phyloP scores from a whole-genome alignment of 1,140 invertebrate genomes.

The Pararge aegeria region DNA sequence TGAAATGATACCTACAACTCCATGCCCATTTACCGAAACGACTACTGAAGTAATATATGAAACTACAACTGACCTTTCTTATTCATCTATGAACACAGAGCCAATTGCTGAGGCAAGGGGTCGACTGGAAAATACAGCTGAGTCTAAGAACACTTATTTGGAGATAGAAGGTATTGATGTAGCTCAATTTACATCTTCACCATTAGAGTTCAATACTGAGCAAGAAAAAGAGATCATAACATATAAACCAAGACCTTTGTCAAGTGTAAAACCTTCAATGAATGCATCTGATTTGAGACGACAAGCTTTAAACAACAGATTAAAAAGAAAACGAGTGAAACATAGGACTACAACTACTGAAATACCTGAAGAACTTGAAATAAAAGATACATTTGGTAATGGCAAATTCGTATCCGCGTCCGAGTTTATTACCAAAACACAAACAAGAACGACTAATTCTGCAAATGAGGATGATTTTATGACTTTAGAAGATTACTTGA shows the following conservation, averaged over 20 bases:
- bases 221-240: constrained; percentile 22
- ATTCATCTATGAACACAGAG: constrained; percentile 15
- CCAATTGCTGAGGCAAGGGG: neutral
- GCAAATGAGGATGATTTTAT: constrained; percentile 34
- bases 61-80: constrained; percentile 18
- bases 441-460: constrained; percentile 36
- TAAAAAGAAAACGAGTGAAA: constrained; percentile 56
- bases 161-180: constrained; percentile 11
- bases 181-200: neutral
- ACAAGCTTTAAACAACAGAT: constrained; percentile 53
- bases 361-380: constrained; percentile 37
- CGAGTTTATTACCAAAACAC: constrained; percentile 56
- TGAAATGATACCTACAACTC: constrained; percentile 30
- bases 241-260: constrained; percentile 37
- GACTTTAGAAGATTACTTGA: constrained; percentile 57
- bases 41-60: constrained; percentile 29
- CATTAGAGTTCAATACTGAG: constrained; percentile 1
- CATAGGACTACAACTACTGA: constrained; percentile 47
- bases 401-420: constrained; percentile 53
- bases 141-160: constrained; percentile 9
- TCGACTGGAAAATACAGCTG: constrained; percentile 6
- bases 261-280: constrained; percentile 28
- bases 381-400: constrained; percentile 48
- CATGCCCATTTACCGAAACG: constrained; percentile 36
- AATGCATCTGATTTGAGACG: constrained; percentile 43